Evolutionary conservation across 2,888 invertebrate genomes (phyloP).

Genomic region (Pseudococcus longispinus): DNA sequence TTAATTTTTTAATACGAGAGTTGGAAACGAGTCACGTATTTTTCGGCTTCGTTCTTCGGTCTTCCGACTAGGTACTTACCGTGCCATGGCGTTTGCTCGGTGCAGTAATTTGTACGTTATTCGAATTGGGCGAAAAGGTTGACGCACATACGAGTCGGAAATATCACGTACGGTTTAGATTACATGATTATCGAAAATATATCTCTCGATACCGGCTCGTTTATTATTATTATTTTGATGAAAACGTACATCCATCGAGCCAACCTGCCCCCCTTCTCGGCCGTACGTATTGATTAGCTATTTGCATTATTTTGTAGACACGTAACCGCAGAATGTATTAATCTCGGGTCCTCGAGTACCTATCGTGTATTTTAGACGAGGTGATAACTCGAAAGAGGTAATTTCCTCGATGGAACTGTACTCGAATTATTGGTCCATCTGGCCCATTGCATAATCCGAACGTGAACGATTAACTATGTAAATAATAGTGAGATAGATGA

Average conservation of each 20-base stretch:
- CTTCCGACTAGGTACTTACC: background rate
- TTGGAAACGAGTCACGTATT: conserved; percentile 51
- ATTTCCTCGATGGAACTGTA: background rate
- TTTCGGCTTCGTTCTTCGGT: background rate
- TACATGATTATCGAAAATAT: conserved; percentile 10
- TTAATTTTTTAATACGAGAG: conserved; percentile 43
- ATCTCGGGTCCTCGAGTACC: background rate
- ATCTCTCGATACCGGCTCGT: background rate
- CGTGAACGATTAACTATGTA: conserved; percentile 7
- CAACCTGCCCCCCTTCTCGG: background rate
- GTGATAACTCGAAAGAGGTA: background rate
- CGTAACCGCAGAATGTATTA: conserved; percentile 25
- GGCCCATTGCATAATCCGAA: background rate
- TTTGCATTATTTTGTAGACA: background rate
- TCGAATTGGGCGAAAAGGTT: background rate
- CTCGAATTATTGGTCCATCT: background rate
- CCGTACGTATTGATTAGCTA: background rate
- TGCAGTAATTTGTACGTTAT: background rate
- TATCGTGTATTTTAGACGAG: background rate
- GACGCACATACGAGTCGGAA: background rate
- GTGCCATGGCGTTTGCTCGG: background rate
- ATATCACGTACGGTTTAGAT: conserved; percentile 35
- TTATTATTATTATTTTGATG: background rate
- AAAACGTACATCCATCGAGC: background rate
- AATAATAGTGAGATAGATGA: background rate